These are phyloP conservation scores for Bergia puertoricense DNA, from an alignment of 92 coral and sea anemone species.

Conservation along the genomic window DNA sequence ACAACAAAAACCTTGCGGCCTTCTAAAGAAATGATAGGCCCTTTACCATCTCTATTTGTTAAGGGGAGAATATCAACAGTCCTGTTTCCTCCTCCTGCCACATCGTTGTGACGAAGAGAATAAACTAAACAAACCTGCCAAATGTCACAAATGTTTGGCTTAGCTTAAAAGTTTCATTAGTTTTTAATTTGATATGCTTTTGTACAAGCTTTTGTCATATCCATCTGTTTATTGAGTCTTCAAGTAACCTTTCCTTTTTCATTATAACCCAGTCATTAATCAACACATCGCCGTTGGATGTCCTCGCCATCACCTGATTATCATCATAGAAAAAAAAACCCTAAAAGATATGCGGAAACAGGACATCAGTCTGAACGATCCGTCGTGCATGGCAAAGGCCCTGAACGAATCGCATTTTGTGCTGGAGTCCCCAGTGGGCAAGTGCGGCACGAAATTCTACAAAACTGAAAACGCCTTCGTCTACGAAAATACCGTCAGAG, in stretches of 20 bases:
- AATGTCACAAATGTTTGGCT: too few species aligned
- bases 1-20: too few species aligned
- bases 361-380: slow-evolving; percentile 69
- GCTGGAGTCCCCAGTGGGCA: slow-evolving; percentile 59
- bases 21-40: too few species aligned
- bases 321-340: slow-evolving; percentile 49
- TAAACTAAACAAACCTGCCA: too few species aligned
- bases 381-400: slow-evolving; percentile 64
- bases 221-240: background rate
- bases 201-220: background rate
- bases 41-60: too few species aligned
- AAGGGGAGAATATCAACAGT: too few species aligned
- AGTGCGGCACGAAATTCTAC: slow-evolving; percentile 72
- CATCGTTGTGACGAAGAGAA: too few species aligned
- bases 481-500: slow-evolving; percentile 72
- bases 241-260: background rate
- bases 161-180: background rate
- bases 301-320: slow-evolving; percentile 68
- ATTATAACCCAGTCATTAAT: slow-evolving; percentile 54
- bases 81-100: too few species aligned
- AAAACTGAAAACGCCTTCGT: slow-evolving; percentile 66
- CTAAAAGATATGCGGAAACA: slow-evolving; percentile 54
- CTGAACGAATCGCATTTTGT: slow-evolving; percentile 68
- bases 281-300: slow-evolving; percentile 77
- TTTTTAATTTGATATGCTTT: too few species aligned